These are phyloP conservation scores for Galerucella calmariensis DNA, from an alignment of 2,888 invertebrate species.

Conservation along the genomic window DNA sequence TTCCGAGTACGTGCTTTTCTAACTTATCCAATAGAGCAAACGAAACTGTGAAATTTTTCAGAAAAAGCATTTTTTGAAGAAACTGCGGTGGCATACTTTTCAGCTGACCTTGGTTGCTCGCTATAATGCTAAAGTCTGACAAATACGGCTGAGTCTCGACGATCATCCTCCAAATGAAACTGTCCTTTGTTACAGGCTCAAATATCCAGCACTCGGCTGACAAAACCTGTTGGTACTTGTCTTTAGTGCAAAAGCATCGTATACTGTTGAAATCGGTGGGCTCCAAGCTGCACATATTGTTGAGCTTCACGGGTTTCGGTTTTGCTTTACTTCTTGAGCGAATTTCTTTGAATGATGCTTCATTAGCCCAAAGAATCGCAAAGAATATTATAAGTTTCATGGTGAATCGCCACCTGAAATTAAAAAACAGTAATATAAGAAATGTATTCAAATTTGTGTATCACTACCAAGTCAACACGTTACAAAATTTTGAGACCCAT, in stretches of 20 bases:
- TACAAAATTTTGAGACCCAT: no score
- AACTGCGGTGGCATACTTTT: constrained; percentile 74
- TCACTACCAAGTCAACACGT: no score
- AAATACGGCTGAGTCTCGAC: constrained; percentile 79
- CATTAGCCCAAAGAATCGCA: constrained; percentile 37
- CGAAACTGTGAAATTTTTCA: constrained; percentile 76
- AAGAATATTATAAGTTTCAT: constrained; percentile 40
- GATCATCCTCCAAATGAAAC: constrained; percentile 76
- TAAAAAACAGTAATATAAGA: constrained; percentile 22
- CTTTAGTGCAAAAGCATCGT: constrained; percentile 76
- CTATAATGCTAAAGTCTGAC: constrained; percentile 77
- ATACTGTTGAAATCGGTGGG: constrained; percentile 40
- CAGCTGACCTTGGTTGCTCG: constrained; percentile 76
- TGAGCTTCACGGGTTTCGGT: constrained; percentile 28
- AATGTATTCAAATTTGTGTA: no score
- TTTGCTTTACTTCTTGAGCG: constrained; percentile 38
- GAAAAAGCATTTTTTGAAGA: constrained; percentile 69
- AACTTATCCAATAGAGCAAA: constrained; percentile 79
- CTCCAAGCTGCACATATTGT: constrained; percentile 40
- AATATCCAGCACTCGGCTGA: constrained; percentile 84
- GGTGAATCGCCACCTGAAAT: constrained; percentile 29
- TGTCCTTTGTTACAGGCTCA: constrained; percentile 73
- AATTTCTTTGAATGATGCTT: constrained; percentile 39
- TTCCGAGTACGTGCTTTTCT: constrained; percentile 78
- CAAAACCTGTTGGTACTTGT: constrained; percentile 70